These are phyloP conservation scores for Eucidaris tribuloides DNA, from an alignment of 35 echinoderm and acorn worm genomes.

Conservation along the genomic window DNA sequence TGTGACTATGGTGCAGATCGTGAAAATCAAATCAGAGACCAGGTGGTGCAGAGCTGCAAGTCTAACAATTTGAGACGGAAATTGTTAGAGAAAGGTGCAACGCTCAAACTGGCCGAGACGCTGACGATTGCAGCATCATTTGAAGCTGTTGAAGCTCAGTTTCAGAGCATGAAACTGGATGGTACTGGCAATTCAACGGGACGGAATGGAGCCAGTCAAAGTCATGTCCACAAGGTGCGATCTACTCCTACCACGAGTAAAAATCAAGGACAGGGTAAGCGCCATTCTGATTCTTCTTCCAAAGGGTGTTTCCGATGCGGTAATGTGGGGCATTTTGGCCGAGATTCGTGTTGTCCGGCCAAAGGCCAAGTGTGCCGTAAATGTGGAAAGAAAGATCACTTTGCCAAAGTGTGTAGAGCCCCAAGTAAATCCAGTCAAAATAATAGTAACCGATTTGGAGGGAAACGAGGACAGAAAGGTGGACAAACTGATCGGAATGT, in stretches of 20 bases:
- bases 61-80: neutral
- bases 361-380: neutral
- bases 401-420: neutral
- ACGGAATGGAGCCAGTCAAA: neutral
- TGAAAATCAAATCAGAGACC: neutral
- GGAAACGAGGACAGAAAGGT: neutral
- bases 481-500: too few relatives aligned
- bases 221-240: neutral
- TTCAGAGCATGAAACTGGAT: conserved; percentile 2
- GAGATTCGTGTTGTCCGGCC: neutral
- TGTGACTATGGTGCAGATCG: neutral
- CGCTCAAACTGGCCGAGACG: neutral
- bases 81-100: neutral
- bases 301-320: neutral
- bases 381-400: neutral
- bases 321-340: neutral
- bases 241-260: too few relatives aligned
- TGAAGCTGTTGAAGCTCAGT: conserved; percentile 9
- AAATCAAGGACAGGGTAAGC: too few relatives aligned
- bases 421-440: neutral
- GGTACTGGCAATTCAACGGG: neutral
- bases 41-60: neutral
- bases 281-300: too few relatives aligned
- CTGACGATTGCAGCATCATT: neutral
- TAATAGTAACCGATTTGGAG: neutral